Evolutionary conservation across 2,797 vertebrate genomes (phyloP).

Genomic region (Eidolon dupreanum): DNA sequence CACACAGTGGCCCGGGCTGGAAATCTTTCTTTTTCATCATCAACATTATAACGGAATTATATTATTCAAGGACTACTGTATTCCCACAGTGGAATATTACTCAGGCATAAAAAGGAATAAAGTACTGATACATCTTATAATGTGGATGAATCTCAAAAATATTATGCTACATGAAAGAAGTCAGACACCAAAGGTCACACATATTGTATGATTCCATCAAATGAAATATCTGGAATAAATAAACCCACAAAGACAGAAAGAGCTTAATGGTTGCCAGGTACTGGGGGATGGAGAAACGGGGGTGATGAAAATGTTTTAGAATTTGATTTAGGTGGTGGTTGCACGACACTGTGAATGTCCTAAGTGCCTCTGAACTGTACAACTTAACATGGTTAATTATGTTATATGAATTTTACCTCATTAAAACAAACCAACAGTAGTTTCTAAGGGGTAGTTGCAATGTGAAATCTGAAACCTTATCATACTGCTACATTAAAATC

Average conservation of each 20-base stretch:
- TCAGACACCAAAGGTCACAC: neutral
- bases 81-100: neutral
- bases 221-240: neutral
- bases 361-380: neutral
- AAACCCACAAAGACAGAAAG: neutral
- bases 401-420: neutral
- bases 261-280: neutral
- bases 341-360: neutral
- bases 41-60: neutral
- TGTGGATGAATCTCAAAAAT: neutral
- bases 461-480: constrained; percentile 7
- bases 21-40: neutral
- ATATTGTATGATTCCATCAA: neutral
- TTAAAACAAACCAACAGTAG: neutral
- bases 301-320: neutral
- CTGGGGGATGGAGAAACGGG: neutral
- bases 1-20: neutral
- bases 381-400: constrained; percentile 13
- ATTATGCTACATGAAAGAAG: neutral
- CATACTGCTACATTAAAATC: neutral
- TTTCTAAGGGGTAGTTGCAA: constrained; percentile 41
- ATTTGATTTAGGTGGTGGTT: neutral
- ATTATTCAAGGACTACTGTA: neutral
- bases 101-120: neutral
- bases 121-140: neutral